These are phyloP conservation scores for Aphodius granarius DNA, from an alignment of 2,888 invertebrate genomes.

Conservation along the genomic window DNA sequence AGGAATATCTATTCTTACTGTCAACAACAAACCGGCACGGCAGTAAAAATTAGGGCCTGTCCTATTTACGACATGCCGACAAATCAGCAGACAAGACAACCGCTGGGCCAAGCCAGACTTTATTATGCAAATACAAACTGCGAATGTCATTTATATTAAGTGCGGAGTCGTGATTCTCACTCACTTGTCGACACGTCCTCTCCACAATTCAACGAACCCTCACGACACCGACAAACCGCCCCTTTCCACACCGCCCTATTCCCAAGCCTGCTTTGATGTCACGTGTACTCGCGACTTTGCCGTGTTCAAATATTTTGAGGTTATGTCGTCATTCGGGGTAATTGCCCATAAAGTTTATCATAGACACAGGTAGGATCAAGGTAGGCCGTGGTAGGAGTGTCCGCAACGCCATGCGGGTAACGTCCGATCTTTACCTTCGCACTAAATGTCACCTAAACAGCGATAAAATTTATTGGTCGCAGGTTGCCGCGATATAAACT, in stretches of 20 bases:
- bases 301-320: slow-evolving; percentile 5
- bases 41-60: neutral
- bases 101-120: too few relatives aligned
- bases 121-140: slow-evolving; percentile 11
- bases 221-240: neutral
- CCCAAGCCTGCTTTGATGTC: neutral
- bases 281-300: neutral
- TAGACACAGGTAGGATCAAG: slow-evolving; percentile 5
- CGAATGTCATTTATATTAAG: slow-evolving; percentile 13
- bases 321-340: neutral
- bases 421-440: neutral
- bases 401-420: neutral
- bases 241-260: neutral
- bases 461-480: neutral
- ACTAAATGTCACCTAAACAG: neutral
- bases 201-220: slow-evolving; percentile 12
- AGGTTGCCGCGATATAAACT: neutral
- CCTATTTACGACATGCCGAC: neutral
- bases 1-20: too few relatives aligned
- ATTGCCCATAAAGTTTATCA: slow-evolving; percentile 12
- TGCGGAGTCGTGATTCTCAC: slow-evolving; percentile 2
- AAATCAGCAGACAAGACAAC: neutral
- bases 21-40: neutral
- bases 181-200: slow-evolving; percentile 12
- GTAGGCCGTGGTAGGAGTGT: neutral